Evolutionary conservation across 2,797 vertebrate genomes (phyloP).

Genomic region (Cichlasoma orientale): DNA sequence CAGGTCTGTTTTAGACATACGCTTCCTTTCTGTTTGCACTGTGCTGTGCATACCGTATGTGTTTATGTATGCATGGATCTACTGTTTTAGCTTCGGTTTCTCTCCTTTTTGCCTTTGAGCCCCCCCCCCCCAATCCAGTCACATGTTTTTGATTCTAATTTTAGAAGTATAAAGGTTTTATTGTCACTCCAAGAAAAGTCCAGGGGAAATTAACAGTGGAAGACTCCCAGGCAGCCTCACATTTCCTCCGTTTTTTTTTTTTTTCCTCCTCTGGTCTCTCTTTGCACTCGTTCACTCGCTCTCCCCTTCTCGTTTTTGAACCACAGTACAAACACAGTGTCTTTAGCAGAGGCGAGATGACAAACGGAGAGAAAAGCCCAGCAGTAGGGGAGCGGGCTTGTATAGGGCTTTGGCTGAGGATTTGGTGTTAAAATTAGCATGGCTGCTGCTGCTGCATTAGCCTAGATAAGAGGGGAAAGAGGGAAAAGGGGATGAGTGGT

Average conservation of each 20-base stretch:
- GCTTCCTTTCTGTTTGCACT: neutral
- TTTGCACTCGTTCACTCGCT: neutral
- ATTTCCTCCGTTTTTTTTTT: neutral
- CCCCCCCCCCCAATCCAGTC: conserved; percentile 28
- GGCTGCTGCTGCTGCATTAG: conserved; percentile 76
- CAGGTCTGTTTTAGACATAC: neutral
- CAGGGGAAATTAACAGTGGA: conserved; percentile 39
- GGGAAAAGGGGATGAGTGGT: conserved; percentile 45
- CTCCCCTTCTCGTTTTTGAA: conserved; percentile 12
- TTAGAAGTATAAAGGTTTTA: conserved; percentile 57
- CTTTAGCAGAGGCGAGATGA: conserved; percentile 54
- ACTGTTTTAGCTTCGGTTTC: neutral
- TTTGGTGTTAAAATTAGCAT: conserved; percentile 80
- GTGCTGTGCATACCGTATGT: neutral
- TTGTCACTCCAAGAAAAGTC: conserved; percentile 62
- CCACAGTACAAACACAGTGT: conserved; percentile 30
- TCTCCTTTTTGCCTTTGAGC: neutral
- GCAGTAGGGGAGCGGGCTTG: conserved; percentile 52
- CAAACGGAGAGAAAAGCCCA: conserved; percentile 51
- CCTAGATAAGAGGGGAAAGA: conserved; percentile 74
- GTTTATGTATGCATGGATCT: neutral
- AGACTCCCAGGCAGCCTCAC: conserved; percentile 22
- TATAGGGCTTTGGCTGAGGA: conserved; percentile 72
- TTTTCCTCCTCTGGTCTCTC: neutral
- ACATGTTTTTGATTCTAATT: conserved; percentile 41